Conservation (phyloP, 2,888 invertebrate species). For the Trilocha varians region DNA sequence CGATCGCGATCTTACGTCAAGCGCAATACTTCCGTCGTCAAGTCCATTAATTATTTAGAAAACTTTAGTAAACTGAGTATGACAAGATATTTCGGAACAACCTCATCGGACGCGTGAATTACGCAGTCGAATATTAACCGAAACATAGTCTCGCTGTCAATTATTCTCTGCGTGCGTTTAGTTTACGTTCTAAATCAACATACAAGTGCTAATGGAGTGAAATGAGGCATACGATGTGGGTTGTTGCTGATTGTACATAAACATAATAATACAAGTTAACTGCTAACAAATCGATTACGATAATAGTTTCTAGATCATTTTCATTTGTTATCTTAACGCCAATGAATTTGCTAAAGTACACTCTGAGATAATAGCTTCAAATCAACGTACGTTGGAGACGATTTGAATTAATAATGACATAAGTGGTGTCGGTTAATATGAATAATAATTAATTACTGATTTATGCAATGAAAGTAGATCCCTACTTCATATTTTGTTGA, state of each 20-base stretch:
- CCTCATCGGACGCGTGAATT: slow-evolving; percentile 41
- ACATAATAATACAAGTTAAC: neutral
- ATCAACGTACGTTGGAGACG: too few species aligned
- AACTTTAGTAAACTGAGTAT: slow-evolving; percentile 39
- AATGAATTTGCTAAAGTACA: too few species aligned
- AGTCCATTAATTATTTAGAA: slow-evolving; percentile 53
- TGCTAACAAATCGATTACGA: neutral
- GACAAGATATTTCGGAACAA: slow-evolving; percentile 52
- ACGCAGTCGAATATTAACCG: slow-evolving; percentile 37
- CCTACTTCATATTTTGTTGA: too few species aligned
- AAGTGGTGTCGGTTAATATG: too few species aligned
- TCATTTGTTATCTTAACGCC: too few species aligned
- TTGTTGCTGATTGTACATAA: neutral
- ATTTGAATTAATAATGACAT: too few species aligned
- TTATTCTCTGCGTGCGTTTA: slow-evolving; percentile 40
- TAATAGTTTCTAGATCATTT: too few species aligned
- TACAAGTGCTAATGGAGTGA: slow-evolving; percentile 51
- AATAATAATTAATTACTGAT: too few species aligned
- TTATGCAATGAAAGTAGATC: too few species aligned
- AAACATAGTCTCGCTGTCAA: slow-evolving; percentile 42
- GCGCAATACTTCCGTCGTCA: slow-evolving; percentile 48
- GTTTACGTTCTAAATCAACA: slow-evolving; percentile 49
- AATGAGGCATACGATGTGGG: slow-evolving; percentile 29
- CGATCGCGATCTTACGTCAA: slow-evolving; percentile 34
- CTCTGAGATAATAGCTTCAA: too few species aligned